These are phyloP conservation scores for Antechinus flavipes DNA, from an alignment of 2,113 vertebrate species.

Conservation along the genomic window DNA sequence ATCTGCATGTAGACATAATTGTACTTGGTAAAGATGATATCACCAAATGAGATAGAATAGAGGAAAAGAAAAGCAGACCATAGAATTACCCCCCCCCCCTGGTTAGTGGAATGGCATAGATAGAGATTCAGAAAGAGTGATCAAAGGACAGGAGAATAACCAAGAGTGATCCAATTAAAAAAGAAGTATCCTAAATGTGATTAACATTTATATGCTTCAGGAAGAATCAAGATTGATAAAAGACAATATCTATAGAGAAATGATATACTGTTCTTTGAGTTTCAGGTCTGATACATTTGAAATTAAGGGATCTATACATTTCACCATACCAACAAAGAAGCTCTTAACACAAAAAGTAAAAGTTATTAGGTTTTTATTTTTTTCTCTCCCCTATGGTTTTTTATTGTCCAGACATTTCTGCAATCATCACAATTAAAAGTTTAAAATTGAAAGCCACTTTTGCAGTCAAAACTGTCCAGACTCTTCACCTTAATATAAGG, in stretches of 20 bases:
- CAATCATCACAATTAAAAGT: too few relatives aligned
- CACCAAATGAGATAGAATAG: neutral
- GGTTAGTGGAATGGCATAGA: neutral
- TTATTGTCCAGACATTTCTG: too few relatives aligned
- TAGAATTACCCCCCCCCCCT: too few relatives aligned
- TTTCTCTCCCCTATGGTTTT: too few relatives aligned
- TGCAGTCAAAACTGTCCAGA: too few relatives aligned
- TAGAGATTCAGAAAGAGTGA: neutral
- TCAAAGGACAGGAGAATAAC: neutral
- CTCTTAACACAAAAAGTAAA: too few relatives aligned
- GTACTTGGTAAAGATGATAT: neutral
- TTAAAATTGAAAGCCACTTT: too few relatives aligned
- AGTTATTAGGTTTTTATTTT: too few relatives aligned
- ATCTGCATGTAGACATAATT: neutral
- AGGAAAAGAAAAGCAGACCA: neutral
- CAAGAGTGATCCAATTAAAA: neutral
- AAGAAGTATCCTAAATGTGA: neutral
- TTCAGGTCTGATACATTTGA: neutral
- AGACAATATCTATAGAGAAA: neutral
- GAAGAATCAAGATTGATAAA: neutral
- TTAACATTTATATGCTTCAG: neutral
- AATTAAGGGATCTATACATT: neutral
- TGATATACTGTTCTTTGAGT: neutral
- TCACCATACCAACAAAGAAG: too few relatives aligned
- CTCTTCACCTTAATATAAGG: too few relatives aligned